A percentile compares a stretch with the other conserved stretches of the same genome.
Evolutionary conservation across 2,113 vertebrate species (phyloP).

Genomic region (Dinomys branickii): DNA sequence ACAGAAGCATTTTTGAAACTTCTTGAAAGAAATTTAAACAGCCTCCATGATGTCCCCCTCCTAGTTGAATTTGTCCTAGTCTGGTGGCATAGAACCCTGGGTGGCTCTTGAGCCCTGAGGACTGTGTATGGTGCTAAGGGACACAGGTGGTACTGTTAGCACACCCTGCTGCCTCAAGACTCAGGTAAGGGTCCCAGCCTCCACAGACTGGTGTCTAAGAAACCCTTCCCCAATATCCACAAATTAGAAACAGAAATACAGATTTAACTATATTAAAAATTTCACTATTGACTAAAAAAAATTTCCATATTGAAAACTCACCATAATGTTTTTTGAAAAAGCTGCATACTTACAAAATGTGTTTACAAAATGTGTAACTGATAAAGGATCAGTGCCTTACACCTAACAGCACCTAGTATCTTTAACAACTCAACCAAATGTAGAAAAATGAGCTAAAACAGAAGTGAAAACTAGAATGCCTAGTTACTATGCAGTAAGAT

Average conservation of each 20-base stretch:
- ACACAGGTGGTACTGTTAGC: rapidly evolving
- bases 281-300: background rate
- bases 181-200: background rate
- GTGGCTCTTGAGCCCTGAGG: background rate
- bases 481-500: background rate
- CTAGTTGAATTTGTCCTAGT: background rate
- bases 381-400: background rate
- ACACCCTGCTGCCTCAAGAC: background rate
- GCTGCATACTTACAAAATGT: background rate
- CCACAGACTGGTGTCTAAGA: background rate
- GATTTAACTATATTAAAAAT: background rate
- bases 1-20: background rate
- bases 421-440: background rate
- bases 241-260: background rate
- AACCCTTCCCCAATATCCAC: background rate
- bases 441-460: background rate
- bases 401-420: background rate
- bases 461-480: background rate
- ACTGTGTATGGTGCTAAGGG: background rate
- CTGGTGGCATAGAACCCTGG: background rate
- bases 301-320: background rate
- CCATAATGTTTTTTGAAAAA: background rate
- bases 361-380: background rate
- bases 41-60: background rate
- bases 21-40: background rate